Base-by-base conservation (phyloP, 2,797 vertebrate genomes). In the Acrossocheilus wenchowensis region DNA sequence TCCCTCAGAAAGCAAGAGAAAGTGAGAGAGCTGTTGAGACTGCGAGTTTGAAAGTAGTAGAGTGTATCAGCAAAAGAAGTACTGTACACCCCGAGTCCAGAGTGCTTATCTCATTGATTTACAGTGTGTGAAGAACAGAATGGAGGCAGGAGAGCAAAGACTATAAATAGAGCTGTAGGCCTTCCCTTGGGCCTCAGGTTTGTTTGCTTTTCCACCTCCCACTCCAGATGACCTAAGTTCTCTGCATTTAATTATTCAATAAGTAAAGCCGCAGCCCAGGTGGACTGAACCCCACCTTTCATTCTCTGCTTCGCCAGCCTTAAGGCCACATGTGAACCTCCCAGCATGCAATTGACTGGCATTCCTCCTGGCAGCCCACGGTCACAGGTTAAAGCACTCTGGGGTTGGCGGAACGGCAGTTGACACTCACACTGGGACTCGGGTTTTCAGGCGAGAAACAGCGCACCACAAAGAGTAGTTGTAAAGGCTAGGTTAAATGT, bases 231-330 rank as follows among this genome's bases (percentile, higher is more conserved):
- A 82, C 80, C 84, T 86, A 66, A 93, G 93, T 91, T 92, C 90
- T 89, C 90, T 52, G 17, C 86, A 85, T 92, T 93, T 90, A 93
- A 93, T 94, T 94, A 93, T 93, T 93, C 88, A 90, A 86, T 90
- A 90, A 90, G 91, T 89, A 90, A 89, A 90, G 89, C 89, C 83
- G 79, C 84, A 87, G 85, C 57, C 77, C 87, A 85, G 82, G 75
- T 83, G 81, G 69, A 36, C 81, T 78, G 34, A 50, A 48, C 72
- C 73, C 48, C 43, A 82, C 72, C 23, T 21, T 73, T 69, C 68
- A 41, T 43, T 64, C 82, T 50, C 79, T 75, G 66, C 30, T 80
- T 77, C 41, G 11, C 52, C 78, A 79, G 21, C 62, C 62, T 30
- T 72, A 85, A 45, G 34, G 68, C 30, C 78, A 84, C 71, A 78